Conservation (phyloP, 1,140 invertebrate genomes). For the Wasmannia auropunctata region DNA sequence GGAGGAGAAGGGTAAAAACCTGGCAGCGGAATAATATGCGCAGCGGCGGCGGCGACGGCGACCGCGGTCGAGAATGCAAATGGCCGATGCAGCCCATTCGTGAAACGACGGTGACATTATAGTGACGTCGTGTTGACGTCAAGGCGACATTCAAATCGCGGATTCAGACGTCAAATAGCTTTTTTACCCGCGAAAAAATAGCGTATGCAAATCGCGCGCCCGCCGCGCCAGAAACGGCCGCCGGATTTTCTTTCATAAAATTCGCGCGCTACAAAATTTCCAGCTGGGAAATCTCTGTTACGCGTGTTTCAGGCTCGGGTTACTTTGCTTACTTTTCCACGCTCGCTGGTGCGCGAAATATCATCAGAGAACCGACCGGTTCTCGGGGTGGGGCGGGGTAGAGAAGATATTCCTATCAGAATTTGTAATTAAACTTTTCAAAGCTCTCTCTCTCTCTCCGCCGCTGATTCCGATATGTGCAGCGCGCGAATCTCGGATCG, state of each 20-base stretch:
- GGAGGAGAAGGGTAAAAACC: background rate
- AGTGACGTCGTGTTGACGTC: conserved; percentile 56
- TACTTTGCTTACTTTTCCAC: conserved; percentile 53
- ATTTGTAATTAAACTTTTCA: conserved; percentile 61
- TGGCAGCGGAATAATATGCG: conserved; percentile 45
- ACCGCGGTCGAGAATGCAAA: conserved; percentile 43
- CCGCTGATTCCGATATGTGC: conserved; percentile 35
- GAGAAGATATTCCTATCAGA: conserved; percentile 55
- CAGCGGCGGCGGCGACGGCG: too few relatives aligned
- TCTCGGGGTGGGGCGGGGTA: too few relatives aligned
- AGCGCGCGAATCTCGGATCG: background rate
- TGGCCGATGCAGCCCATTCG: conserved; percentile 55
- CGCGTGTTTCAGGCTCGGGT: conserved; percentile 50
- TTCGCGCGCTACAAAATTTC: conserved; percentile 29
- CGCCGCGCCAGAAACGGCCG: conserved; percentile 29
- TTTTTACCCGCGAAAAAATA: conserved; percentile 63
- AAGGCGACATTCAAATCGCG: conserved; percentile 62
- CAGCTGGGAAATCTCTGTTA: conserved; percentile 30
- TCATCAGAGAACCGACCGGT: conserved; percentile 12
- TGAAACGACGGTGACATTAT: conserved; percentile 55
- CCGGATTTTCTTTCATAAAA: conserved; percentile 51
- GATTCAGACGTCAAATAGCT: conserved; percentile 53
- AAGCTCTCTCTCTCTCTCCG: too few relatives aligned
- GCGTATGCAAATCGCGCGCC: conserved; percentile 59
- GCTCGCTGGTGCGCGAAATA: conserved; percentile 35